A percentile compares a stretch with the other conserved stretches of the same genome.
These are phyloP conservation scores for Mythimna vitellina DNA, from an alignment of 2,888 invertebrate species.

Conservation along the genomic window DNA sequence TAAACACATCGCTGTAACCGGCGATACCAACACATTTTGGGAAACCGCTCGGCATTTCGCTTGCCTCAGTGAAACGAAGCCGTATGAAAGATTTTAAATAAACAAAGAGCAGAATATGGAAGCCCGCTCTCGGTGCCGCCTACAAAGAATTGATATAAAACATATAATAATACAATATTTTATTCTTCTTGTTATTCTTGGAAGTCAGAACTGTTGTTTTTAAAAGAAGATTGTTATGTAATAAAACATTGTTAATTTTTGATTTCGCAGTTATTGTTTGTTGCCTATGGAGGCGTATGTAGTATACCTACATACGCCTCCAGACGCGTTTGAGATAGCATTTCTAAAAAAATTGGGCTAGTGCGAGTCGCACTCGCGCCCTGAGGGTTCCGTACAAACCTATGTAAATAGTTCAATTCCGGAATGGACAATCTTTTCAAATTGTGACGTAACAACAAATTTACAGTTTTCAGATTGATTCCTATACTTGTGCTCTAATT, in stretches of 20 bases:
- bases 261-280: too few relatives aligned
- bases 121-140: background rate
- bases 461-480: too few relatives aligned
- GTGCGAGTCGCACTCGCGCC: too few relatives aligned
- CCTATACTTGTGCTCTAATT: too few relatives aligned
- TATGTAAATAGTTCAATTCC: too few relatives aligned
- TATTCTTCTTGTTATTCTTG: background rate
- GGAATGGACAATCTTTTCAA: too few relatives aligned
- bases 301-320: too few relatives aligned
- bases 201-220: conserved; percentile 4
- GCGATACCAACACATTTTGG: conserved; percentile 1
- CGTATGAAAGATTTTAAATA: conserved; percentile 24
- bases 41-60: conserved; percentile 11
- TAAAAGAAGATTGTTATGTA: background rate
- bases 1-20: background rate
- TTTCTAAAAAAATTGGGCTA: too few relatives aligned
- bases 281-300: too few relatives aligned
- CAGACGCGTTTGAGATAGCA: too few relatives aligned
- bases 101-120: conserved; percentile 13
- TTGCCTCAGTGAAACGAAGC: background rate
- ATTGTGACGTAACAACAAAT: too few relatives aligned
- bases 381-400: too few relatives aligned
- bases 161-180: conserved; percentile 15
- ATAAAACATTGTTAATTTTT: background rate
- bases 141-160: background rate